Base-by-base conservation (phyloP, 2,797 vertebrate genomes). In the Remorina albescens region DNA sequence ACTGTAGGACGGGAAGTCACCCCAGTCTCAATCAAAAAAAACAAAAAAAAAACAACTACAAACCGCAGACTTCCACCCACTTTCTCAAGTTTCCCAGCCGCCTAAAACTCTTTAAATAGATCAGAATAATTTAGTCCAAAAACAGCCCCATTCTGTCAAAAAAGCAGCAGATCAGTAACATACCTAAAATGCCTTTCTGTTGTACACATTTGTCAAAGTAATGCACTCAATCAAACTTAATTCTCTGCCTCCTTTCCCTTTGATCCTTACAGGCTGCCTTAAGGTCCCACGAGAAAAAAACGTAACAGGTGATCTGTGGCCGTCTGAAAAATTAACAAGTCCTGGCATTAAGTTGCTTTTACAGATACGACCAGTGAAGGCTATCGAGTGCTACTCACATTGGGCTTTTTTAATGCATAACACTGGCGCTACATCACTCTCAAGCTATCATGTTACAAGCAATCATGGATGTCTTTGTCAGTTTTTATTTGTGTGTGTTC, bases 121-220 rank as follows among this genome's bases (percentile, higher is more conserved):
- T 93, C 87, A 73, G 81, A 92, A 91, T 91, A 91, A 91, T 90
- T 91, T 89, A 81, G 83, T 65, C 85, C 76, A 84, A 88, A 66
- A 92, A 90, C 89, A 91, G 90, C 85, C 91, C 72, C 87, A 92
- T 93, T 91, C 90, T 89, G 91, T 93, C 92, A 93, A 88, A 91
- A 88, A 66, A 82, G 81, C 74, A 73, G 81, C 81, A 84, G 90
- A 90, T 92, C 90, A 91, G 83, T 85, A 84, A 88, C 87, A 89
- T 90, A 92, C 89, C 89, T 83, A 85, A 88, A 90, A 90, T 89
- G 89, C 87, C 83, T 90, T 85, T 86, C 83, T 89, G 86, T 84
- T 88, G 88, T 82, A 91, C 81, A 84, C 87, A 84, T 89, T 90
- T 89, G 88, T 93, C 90, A 91, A 88, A 88, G 86, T 81, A 87